Evolutionary conservation across 1,140 invertebrate genomes (phyloP), one percentile per base, ranked within the genome.

Genomic region (Sarcophaga peregrina): DNA sequence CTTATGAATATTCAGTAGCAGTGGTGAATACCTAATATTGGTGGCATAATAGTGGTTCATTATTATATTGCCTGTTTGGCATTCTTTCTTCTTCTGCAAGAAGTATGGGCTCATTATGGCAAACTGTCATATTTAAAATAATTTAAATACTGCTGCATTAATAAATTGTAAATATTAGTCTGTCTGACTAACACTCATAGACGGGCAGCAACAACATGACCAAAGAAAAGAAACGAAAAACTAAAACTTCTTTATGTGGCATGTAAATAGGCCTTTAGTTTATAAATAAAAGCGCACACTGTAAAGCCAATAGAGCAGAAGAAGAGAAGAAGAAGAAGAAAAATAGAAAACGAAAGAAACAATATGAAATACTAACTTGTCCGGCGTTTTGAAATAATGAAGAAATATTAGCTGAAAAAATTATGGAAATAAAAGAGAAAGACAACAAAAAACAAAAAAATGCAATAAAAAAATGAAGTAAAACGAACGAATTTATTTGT

Each of bases 111-210:
- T 37, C 25, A 37, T 37, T 37, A 37, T 37, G 25, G 25, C 25
- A 37, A 37, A 37, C 25, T 68, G 62, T 68, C 62, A 68, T 68
- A 68, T 68, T 68, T 20, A 68, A 68, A n/a, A 68, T 68, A 68
- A 68, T 68, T 68, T 68, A 68, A 68, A 68, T 68, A 68, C 17
- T 68, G 20, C 62, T 68, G 62, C 62, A 68, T 20, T 68, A 68
- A 68, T 68, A 68, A 68, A 68, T 68, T 68, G 62, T 68, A 68
- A 68, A 68, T 68, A 68, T 68, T 68, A 68, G 17, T 8, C 17
- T 20, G 17, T 8, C 17, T 20, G 17, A 25, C 7, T 8, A 20
- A 20, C 20, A 68, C 9, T 37, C 11, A 62, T 11, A 11, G 11
- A 62, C 10, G 2, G 54, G 1, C 10, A 62, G 6, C 11, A 68